Evolutionary conservation across 2,888 invertebrate genomes (phyloP).

Genomic region (Oxytorus armatus): DNA sequence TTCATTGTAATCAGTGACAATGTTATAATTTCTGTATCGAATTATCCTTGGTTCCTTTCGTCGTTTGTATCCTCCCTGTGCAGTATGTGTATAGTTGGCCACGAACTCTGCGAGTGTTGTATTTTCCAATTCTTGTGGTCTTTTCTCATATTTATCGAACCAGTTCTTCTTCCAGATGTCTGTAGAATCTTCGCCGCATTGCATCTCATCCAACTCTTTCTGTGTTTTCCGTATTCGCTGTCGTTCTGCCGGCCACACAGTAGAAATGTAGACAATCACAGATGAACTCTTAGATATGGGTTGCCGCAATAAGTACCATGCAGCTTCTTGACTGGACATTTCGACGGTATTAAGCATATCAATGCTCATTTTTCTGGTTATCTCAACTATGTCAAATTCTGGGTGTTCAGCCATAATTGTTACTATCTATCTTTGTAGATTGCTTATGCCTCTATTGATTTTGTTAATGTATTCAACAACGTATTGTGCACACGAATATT

Average conservation of each 20-base stretch:
- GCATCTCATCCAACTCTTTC: constrained; percentile 73
- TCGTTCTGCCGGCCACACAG: constrained; percentile 78
- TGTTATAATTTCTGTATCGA: constrained; percentile 80
- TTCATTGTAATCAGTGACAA: constrained; percentile 75
- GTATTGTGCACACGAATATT: too few relatives aligned
- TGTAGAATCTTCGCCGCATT: too few relatives aligned
- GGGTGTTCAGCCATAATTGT: too few relatives aligned
- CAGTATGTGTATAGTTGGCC: constrained; percentile 72
- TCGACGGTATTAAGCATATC: too few relatives aligned
- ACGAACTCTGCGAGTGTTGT: constrained; percentile 80
- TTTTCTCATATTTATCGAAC: constrained; percentile 81
- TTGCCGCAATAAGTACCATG: too few relatives aligned
- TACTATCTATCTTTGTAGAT: too few relatives aligned
- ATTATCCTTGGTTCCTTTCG: constrained; percentile 72
- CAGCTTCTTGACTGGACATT: too few relatives aligned
- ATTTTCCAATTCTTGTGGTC: constrained; percentile 76
- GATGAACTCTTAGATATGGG: constrained; percentile 80
- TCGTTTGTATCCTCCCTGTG: background rate
- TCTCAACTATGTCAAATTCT: too few relatives aligned
- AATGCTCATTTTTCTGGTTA: too few relatives aligned
- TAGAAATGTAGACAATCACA: constrained; percentile 71
- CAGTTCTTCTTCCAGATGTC: constrained; percentile 82
- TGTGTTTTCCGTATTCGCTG: constrained; percentile 76
- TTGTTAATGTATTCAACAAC: too few relatives aligned
- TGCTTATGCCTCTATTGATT: too few relatives aligned